phyloP scores from a whole-genome alignment of 2,797 vertebrate species.

The Erethizon dorsatum region DNA sequence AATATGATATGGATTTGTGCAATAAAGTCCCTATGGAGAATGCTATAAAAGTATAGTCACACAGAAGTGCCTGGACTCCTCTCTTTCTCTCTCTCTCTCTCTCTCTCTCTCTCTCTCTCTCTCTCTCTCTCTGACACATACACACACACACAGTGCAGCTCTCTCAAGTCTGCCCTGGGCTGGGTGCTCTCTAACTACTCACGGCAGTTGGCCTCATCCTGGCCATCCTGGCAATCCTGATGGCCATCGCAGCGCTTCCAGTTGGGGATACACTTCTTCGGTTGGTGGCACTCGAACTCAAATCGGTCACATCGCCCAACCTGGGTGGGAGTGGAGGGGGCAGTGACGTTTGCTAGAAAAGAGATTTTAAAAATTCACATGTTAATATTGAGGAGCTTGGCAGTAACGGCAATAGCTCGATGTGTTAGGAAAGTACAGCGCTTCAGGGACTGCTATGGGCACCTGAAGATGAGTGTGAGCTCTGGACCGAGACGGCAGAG shows the following conservation, averaged over 20 bases:
- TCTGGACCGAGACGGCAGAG: not conserved
- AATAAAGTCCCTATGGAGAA: not conserved
- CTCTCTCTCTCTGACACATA: not conserved
- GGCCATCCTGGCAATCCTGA: slow-evolving; percentile 94
- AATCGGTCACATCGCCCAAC: slow-evolving; percentile 91
- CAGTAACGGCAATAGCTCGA: rapidly evolving
- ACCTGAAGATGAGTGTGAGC: too few species aligned
- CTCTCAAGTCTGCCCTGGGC: not conserved
- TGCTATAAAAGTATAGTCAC: not conserved
- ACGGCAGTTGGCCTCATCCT: slow-evolving; percentile 96
- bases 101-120: too few species aligned
- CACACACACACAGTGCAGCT: not conserved
- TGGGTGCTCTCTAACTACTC: slow-evolving; percentile 82
- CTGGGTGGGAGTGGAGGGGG: slow-evolving; percentile 76
- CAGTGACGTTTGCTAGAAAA: slow-evolving; percentile 82
- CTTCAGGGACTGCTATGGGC: rapidly evolving
- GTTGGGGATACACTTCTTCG: slow-evolving; percentile 94
- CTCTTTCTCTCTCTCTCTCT: not conserved
- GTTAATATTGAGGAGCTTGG: rapidly evolving
- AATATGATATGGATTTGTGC: rapidly evolving
- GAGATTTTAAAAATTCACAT: not conserved
- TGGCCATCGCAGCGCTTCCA: slow-evolving; percentile 96
- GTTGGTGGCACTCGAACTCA: slow-evolving; percentile 94
- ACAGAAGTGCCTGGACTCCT: not conserved
- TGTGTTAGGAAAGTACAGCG: rapidly evolving